Evolutionary conservation across 2,113 vertebrate genomes (phyloP), one percentile per base, ranked within the genome.

Genomic region (Amblyornis subalaris): DNA sequence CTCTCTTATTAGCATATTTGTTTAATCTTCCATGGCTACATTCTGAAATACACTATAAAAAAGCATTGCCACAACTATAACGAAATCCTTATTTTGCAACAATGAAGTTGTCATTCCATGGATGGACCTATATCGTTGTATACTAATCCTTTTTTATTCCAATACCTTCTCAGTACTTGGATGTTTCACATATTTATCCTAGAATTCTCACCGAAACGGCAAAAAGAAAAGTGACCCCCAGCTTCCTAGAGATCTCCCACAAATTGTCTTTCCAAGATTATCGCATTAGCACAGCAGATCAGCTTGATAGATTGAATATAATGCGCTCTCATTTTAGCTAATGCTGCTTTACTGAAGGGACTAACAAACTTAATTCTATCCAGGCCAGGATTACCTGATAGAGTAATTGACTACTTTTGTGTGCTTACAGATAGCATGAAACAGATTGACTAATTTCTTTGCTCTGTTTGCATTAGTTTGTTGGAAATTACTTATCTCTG

Each of bases 341-440:
- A 94, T 76, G 81, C 81, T 89, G 58, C 87, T 89, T 95, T 86
- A 82, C 58, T 54, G 61, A 78, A 91, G 29, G 57, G 58, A 24
- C 81, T 92, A 95, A 91, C 71, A 94, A 96, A 85, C 24, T 82
- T 92, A 94, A 93, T 95, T 93, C 84, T 83, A 47, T 54, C 50
- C 71, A 70, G 81, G 47, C 16, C 51, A 90, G 94, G 88, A 94
- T 94, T 96, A 93, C 70, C 84, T 89, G 61, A 31, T 36, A 50
- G 31, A 80, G 15, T 85, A 71, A 84, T 53, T 55, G 80, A 92
- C 57, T 67, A 33, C 72, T 93, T 92, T 57, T 54, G 25, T 77
- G 25, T 55, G n/a, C 60, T 90, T 83, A 67, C 55, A 70, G 80
- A 79, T 22, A 61, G 31, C 48, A 72, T 71, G 31, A 90, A 90